Base-by-base conservation (phyloP, 1,140 invertebrate genomes). In the Pogonomyrmex barbatus region DNA sequence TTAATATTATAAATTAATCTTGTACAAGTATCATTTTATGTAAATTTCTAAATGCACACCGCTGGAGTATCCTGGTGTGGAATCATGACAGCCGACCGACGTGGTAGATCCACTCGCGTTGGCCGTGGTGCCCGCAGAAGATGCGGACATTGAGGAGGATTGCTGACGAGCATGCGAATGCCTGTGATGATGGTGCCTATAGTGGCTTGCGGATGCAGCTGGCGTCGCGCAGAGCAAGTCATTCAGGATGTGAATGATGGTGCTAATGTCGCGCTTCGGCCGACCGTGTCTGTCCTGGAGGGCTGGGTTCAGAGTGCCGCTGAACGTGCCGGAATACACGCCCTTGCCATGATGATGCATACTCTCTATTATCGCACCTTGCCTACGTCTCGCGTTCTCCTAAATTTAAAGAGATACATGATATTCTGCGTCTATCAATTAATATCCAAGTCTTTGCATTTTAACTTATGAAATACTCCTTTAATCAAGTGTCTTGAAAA, bases 221-320 rank as follows among this genome's bases (percentile, higher is more conserved):
- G 98, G 97, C 60, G 97, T 97, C 60, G 98, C 98, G 94, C 98
- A 98, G 36, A 99, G 95, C 87, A 99, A 96, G 95, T 99, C 98
- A 94, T 99, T 99, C 36, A 99, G 95, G 94, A 99, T 99, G 94
- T 99, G 98, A 82, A 99, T 98, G 75, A 99, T 99, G 17, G 98
- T 99, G 70, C 97, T 98, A 81, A 99, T 98, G 94, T 99, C 98
- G 24, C 98, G 96, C 91, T 98, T 98, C 10, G 98, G 98, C 88
- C 98, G 96, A 0, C 98, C 98, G 93, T 97, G 97, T 87, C 97
- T 97, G 94, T 99, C 98, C 95, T 99, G 98, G 17, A 99, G 95
- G n/a, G 98, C 97, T 81, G 98, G 98, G 95, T 99, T 99, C 14
- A 99, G 94, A 9, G 98, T 99, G 50, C 98, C 98, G 93, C 97